Percentiles rank a stretch among this genome's conserved stretches.
phyloP scores from a whole-genome alignment of 2,797 vertebrate species.

The Pangasius larnaudii region DNA sequence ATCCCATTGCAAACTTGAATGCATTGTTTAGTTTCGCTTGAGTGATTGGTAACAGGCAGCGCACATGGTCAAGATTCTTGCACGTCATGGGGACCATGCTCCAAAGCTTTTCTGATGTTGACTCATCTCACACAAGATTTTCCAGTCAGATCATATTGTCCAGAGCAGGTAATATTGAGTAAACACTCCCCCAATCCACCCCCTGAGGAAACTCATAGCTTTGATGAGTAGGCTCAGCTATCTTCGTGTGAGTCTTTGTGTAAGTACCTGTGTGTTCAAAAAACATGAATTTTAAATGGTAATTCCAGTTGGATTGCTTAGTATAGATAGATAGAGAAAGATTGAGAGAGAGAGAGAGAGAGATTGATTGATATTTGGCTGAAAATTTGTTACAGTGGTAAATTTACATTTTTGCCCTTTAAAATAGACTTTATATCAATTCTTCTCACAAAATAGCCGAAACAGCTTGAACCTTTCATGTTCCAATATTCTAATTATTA shows the following conservation, averaged over 20 bases:
- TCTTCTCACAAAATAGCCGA: no score
- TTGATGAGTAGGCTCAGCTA: conserved; percentile 8
- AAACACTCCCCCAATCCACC: background rate
- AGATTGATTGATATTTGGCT: no score
- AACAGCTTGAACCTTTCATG: no score
- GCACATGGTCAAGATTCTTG: conserved; percentile 20
- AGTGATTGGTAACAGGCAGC: conserved; percentile 24
- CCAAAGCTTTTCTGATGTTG: conserved; percentile 20
- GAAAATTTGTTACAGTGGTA: no score
- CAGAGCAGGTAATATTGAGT: conserved; percentile 14
- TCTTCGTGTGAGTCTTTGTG: background rate
- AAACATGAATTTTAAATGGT: background rate
- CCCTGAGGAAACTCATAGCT: background rate
- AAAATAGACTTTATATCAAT: no score
- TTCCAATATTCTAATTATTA: no score
- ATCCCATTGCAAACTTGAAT: conserved; percentile 25
- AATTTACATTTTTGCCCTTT: no score
- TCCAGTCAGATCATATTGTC: conserved; percentile 23
- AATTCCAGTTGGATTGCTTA: background rate
- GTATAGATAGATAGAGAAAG: background rate
- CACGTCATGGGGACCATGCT: background rate
- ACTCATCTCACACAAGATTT: conserved; percentile 23
- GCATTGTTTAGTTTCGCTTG: conserved; percentile 43
- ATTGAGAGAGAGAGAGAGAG: no score
- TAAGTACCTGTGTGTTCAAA: background rate